A percentile compares a stretch with the other conserved stretches of the same genome.
phyloP scores from a whole-genome alignment of 2,113 vertebrate genomes.

The Galemys pyrenaicus region DNA sequence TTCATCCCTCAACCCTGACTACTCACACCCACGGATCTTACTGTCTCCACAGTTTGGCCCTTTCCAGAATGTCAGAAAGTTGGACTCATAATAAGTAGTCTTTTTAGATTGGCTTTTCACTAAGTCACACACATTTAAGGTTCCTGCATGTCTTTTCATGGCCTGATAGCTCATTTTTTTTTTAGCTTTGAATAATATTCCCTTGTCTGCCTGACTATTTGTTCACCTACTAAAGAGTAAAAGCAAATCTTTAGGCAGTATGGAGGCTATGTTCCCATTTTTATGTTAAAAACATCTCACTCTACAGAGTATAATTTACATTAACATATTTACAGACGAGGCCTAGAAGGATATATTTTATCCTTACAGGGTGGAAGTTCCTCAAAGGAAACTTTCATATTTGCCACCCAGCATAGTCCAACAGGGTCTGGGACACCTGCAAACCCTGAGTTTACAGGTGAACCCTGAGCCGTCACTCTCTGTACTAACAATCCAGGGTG shows the following conservation, averaged over 20 bases:
- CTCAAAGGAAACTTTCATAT: neutral
- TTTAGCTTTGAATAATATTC: neutral
- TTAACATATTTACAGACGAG: neutral
- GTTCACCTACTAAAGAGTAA: neutral
- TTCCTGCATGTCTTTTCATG: neutral
- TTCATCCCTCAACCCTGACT: neutral
- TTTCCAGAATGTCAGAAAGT: neutral
- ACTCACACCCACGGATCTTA: neutral
- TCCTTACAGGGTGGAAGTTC: neutral
- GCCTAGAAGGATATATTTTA: neutral
- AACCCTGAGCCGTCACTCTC: neutral
- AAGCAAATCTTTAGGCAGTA: neutral
- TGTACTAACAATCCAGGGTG: neutral
- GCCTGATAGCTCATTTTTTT: neutral
- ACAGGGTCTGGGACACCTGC: neutral
- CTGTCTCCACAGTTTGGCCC: neutral
- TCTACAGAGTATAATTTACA: neutral
- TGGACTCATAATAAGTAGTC: neutral
- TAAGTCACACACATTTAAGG: neutral
- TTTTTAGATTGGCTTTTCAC: neutral
- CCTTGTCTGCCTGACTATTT: neutral
- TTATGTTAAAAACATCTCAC: neutral
- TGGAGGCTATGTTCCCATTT: neutral
- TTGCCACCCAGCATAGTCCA: neutral
- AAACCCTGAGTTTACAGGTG: no score